Percentiles rank a stretch among this genome's conserved stretches.
Evolutionary conservation across 2,797 vertebrate species (phyloP).

Genomic region (Argyrosomus regius): DNA sequence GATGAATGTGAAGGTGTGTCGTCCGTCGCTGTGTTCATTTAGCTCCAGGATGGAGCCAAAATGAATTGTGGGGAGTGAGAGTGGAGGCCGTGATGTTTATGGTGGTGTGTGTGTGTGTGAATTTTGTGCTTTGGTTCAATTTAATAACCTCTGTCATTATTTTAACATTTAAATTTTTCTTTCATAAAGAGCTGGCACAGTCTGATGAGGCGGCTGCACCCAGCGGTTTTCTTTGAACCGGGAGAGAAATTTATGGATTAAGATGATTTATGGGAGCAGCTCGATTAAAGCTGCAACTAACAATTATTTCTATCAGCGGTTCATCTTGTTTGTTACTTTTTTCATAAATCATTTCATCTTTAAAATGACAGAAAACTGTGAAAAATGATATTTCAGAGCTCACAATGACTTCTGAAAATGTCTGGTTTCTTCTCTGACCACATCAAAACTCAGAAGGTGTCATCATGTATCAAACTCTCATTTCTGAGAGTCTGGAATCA

Average conservation of each 20-base stretch:
- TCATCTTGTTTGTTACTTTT: not conserved
- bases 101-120: not conserved
- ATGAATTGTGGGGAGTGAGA: not conserved
- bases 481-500: not conserved
- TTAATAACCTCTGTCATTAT: not conserved
- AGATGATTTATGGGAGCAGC: not conserved
- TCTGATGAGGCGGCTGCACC: no score
- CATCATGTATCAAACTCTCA: not conserved
- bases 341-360: not conserved
- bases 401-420: not conserved
- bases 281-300: not conserved
- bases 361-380: not conserved
- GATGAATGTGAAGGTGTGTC: constrained; percentile 40
- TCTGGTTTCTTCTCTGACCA: not conserved
- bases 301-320: not conserved
- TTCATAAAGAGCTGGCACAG: not conserved
- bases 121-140: not conserved
- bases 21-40: constrained; percentile 21
- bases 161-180: not conserved
- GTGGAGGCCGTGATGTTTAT: constrained; percentile 18
- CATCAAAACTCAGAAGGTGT: not conserved
- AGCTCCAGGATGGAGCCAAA: constrained; percentile 43
- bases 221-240: not conserved
- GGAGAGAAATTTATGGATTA: not conserved
- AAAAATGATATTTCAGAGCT: not conserved